These are phyloP conservation scores for Venustaconcha ellipsiformis DNA, from an alignment of 1,140 invertebrate genomes.

Conservation along the genomic window DNA sequence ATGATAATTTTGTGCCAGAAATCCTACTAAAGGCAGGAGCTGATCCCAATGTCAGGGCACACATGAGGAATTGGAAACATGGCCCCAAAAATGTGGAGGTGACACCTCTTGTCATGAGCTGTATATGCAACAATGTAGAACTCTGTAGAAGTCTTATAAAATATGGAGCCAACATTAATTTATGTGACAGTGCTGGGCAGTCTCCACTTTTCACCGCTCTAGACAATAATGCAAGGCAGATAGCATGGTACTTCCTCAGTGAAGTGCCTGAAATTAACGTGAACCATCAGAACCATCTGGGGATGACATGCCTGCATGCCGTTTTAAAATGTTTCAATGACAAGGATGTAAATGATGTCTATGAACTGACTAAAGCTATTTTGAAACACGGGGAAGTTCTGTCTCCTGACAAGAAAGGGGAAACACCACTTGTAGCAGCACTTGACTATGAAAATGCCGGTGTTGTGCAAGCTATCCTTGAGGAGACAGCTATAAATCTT, in stretches of 20 bases:
- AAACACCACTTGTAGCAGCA: constrained; percentile 10
- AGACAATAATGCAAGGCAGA: neutral
- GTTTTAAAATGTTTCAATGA: constrained; percentile 7
- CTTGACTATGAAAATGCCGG: constrained; percentile 18
- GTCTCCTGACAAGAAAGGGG: neutral
- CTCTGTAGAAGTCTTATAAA: constrained; percentile 12
- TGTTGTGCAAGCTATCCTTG: constrained; percentile 21
- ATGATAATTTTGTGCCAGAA: constrained; percentile 10
- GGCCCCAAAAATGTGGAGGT: neutral
- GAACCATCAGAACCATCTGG: constrained; percentile 9
- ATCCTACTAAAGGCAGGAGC: constrained; percentile 21
- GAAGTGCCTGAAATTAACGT: constrained; percentile 14
- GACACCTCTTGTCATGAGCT: constrained; percentile 16
- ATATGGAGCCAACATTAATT: constrained; percentile 18
- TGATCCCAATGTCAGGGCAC: constrained; percentile 12
- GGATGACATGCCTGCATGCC: constrained; percentile 15
- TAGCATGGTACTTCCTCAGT: constrained; percentile 16
- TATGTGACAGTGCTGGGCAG: constrained; percentile 7
- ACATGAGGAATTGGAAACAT: neutral
- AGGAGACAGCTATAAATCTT: constrained; percentile 1
- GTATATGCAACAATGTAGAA: constrained; percentile 16
- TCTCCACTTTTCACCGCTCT: constrained; percentile 14
- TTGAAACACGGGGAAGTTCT: constrained; percentile 2
- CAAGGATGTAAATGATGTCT: neutral
- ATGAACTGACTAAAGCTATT: constrained; percentile 6